Conservation (phyloP, 2,888 invertebrate species). For the Torymus auratus region DNA sequence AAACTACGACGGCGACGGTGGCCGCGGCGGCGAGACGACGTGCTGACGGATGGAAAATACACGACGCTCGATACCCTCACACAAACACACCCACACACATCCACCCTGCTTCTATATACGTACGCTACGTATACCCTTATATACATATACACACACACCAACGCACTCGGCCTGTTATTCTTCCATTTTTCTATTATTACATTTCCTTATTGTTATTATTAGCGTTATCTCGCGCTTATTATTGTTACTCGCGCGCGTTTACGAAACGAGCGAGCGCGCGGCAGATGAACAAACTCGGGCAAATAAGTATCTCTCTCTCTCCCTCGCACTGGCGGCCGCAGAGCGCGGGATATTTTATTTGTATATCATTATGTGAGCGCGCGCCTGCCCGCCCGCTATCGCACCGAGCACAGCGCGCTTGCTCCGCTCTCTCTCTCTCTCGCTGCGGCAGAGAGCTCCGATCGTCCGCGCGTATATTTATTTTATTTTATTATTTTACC, state of each 20-base stretch:
- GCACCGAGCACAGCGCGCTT: slow-evolving; percentile 25
- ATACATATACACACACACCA: too few relatives aligned
- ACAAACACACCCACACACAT: not conserved
- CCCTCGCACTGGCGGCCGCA: not conserved
- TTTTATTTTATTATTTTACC: slow-evolving; percentile 60
- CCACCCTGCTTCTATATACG: slow-evolving; percentile 1
- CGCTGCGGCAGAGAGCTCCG: not conserved
- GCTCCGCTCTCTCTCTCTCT: slow-evolving; percentile 20
- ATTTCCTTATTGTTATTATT: slow-evolving; percentile 42
- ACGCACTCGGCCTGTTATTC: too few relatives aligned
- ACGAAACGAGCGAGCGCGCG: not conserved
- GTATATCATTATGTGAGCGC: slow-evolving; percentile 71
- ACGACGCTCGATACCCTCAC: slow-evolving; percentile 28
- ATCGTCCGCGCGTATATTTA: slow-evolving; percentile 50
- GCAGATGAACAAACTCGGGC: slow-evolving; percentile 54
- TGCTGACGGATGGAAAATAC: slow-evolving; percentile 46
- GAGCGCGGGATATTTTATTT: slow-evolving; percentile 70
- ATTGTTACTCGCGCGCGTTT: slow-evolving; percentile 3
- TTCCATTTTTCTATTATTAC: slow-evolving; percentile 7
- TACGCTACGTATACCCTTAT: not conserved
- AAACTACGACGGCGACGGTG: slow-evolving; percentile 20
- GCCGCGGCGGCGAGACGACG: slow-evolving; percentile 28
- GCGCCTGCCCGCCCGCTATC: slow-evolving; percentile 56
- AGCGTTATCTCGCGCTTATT: slow-evolving; percentile 10
- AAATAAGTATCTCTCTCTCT: slow-evolving; percentile 60